phyloP scores from a whole-genome alignment of 2,888 invertebrate genomes.

The Agrotis clavis region DNA sequence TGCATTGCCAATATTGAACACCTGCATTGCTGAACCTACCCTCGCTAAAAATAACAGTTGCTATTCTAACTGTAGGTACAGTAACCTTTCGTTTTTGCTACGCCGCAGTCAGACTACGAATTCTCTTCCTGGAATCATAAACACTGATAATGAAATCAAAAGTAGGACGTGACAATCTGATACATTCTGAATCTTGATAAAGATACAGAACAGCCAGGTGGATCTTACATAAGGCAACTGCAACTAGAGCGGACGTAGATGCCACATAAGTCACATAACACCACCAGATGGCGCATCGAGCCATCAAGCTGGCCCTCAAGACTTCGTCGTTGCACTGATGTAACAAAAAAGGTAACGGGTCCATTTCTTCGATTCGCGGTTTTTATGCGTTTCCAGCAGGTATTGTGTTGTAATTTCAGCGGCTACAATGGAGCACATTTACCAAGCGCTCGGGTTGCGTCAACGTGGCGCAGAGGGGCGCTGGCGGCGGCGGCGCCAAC shows the following conservation, averaged over 20 bases:
- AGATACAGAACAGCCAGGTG: slow-evolving; percentile 43
- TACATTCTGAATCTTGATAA: slow-evolving; percentile 50
- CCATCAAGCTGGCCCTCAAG: slow-evolving; percentile 50
- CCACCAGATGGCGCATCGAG: slow-evolving; percentile 68
- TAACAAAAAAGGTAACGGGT: slow-evolving; percentile 61
- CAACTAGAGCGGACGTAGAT: slow-evolving; percentile 55
- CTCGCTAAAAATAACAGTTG: background rate
- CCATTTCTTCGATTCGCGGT: slow-evolving; percentile 61
- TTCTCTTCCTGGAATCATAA: slow-evolving; percentile 20
- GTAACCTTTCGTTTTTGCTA: background rate
- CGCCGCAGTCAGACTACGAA: slow-evolving; percentile 4
- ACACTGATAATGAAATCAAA: slow-evolving; percentile 46
- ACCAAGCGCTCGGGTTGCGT: slow-evolving; percentile 69
- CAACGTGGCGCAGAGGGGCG: slow-evolving; percentile 79
- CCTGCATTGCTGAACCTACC: slow-evolving; percentile 17
- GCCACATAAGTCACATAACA: slow-evolving; percentile 37
- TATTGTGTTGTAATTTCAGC: slow-evolving; percentile 72
- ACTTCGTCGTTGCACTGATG: slow-evolving; percentile 37
- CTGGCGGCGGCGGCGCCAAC: slow-evolving; percentile 77
- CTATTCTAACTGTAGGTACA: background rate
- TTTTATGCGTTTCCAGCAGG: slow-evolving; percentile 61
- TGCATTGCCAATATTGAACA: slow-evolving; percentile 28
- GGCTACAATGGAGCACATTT: slow-evolving; percentile 72
- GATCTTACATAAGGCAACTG: slow-evolving; percentile 63
- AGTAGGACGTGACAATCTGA: slow-evolving; percentile 46